phyloP scores from a whole-genome alignment of 2,797 vertebrate species.

The Chiroxiphia lanceolata region DNA sequence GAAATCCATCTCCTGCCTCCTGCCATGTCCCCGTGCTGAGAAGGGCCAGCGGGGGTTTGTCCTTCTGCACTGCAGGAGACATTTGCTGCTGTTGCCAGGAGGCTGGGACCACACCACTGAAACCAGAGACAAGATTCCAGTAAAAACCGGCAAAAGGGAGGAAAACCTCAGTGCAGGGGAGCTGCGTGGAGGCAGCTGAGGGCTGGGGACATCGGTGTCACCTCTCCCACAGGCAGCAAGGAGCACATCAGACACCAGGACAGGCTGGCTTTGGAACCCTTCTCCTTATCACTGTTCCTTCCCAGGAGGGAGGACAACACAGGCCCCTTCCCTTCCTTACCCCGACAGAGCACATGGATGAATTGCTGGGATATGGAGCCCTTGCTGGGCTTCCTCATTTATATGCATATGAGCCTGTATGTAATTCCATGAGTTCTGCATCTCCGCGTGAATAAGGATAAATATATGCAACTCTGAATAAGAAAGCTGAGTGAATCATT shows the following conservation, averaged over 20 bases:
- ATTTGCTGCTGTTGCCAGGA: neutral
- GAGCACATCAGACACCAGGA: neutral
- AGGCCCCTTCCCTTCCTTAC: neutral
- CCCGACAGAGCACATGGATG: neutral
- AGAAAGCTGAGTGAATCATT: constrained; percentile 42
- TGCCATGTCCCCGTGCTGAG: neutral
- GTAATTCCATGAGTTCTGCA: neutral
- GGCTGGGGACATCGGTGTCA: neutral
- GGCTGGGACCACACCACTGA: neutral
- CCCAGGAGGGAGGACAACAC: neutral
- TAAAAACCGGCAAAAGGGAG: neutral
- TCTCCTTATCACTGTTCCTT: neutral
- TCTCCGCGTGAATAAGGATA: neutral
- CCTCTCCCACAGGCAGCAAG: neutral
- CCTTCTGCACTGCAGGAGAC: neutral
- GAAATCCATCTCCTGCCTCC: neutral
- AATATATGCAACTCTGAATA: constrained; percentile 17
- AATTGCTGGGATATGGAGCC: neutral
- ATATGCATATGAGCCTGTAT: neutral
- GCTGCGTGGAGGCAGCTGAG: neutral
- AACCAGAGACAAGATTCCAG: neutral
- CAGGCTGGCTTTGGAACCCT: neutral
- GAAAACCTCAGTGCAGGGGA: neutral
- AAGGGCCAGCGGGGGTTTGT: neutral
- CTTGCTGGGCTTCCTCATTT: neutral